Percentiles rank a stretch among this genome's conserved stretches.
phyloP scores from a whole-genome alignment of 2,888 invertebrate species.

The Archips xylosteana region DNA sequence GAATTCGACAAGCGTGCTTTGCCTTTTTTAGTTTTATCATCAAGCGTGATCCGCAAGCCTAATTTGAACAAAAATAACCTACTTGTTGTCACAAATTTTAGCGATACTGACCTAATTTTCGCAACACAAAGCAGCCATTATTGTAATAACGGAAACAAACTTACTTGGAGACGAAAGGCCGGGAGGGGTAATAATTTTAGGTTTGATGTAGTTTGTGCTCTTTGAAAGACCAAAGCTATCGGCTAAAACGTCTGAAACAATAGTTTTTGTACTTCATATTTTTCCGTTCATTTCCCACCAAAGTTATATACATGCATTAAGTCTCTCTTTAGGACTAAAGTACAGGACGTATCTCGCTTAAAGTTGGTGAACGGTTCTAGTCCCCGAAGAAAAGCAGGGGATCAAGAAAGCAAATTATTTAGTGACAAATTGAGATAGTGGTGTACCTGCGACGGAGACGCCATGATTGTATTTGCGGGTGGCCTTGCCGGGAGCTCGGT shows the following conservation, averaged over 20 bases:
- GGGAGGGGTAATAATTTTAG: slow-evolving; percentile 64
- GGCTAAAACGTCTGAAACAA: slow-evolving; percentile 77
- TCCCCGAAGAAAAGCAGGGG: too few species aligned
- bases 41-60: too few species aligned
- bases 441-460: slow-evolving; percentile 68
- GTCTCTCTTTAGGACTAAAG: too few species aligned
- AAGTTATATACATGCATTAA: not conserved
- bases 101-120: not conserved
- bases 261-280: slow-evolving; percentile 42
- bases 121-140: not conserved
- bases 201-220: slow-evolving; percentile 69
- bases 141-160: slow-evolving; percentile 43
- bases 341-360: too few species aligned
- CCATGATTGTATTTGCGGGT: slow-evolving; percentile 62
- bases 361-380: too few species aligned
- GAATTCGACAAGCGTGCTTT: too few species aligned
- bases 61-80: too few species aligned
- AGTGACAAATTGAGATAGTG: too few species aligned
- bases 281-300: not conserved
- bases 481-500: slow-evolving; percentile 52
- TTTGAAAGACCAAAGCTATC: slow-evolving; percentile 78
- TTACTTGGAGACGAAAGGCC: slow-evolving; percentile 65
- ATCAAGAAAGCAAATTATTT: too few species aligned
- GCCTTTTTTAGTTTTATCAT: too few species aligned
- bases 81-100: too few species aligned